Percentiles rank a stretch among this genome's conserved stretches.
phyloP scores from a whole-genome alignment of 2,113 vertebrate species.

The Phocoena phocoena region DNA sequence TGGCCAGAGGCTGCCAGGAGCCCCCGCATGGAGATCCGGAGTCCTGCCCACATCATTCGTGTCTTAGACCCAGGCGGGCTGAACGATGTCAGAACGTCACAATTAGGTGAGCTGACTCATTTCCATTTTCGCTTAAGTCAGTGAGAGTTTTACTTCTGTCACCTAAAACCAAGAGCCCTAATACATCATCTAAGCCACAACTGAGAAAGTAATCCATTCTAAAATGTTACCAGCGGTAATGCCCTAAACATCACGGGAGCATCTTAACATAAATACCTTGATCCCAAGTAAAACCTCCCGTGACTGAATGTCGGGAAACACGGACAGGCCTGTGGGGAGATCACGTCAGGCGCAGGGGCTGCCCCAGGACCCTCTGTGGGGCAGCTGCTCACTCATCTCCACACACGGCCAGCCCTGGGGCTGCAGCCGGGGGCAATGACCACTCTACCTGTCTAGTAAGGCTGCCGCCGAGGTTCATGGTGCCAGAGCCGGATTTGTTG shows the following conservation, averaged over 20 bases:
- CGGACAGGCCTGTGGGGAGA: not conserved
- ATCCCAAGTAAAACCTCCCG: not conserved
- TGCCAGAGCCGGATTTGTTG: conserved; percentile 96
- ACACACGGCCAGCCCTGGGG: not conserved
- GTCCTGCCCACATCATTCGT: not conserved
- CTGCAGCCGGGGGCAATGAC: not conserved
- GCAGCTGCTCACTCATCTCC: not conserved
- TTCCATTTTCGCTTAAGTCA: not conserved
- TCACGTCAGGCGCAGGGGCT: not conserved
- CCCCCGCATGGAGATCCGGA: fast-evolving
- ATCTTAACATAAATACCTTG: not conserved
- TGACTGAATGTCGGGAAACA: not conserved
- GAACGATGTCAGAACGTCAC: fast-evolving
- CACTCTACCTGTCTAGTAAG: conserved; percentile 95
- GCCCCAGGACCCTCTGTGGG: not conserved
- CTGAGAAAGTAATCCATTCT: not conserved
- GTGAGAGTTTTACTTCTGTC: not conserved
- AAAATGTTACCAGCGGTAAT: not conserved
- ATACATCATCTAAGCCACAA: not conserved
- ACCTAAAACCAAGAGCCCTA: not conserved
- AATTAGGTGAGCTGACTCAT: not conserved
- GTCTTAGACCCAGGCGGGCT: not conserved
- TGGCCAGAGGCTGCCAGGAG: not conserved
- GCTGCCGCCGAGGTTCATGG: conserved; percentile 99
- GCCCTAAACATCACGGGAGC: not conserved